Evolutionary conservation across 2,797 vertebrate species (phyloP), one percentile per base, ranked within the genome.

Genomic region (Hoplostethus mediterraneus): DNA sequence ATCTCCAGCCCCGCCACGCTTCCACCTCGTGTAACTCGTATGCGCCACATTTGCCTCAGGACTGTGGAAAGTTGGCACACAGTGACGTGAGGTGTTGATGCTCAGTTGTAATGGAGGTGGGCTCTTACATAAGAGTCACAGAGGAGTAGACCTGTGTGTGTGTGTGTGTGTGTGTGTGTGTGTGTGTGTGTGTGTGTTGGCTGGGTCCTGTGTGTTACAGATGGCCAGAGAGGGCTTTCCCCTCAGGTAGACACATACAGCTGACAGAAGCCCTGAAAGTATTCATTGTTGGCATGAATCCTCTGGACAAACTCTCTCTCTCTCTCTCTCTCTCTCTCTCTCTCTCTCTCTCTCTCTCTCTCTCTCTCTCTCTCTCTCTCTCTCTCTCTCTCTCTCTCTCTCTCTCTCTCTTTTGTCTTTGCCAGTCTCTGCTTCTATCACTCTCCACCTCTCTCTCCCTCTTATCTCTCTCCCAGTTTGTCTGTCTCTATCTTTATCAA

Each of bases 161-260:
- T 21, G 48, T 17, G 48, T 49, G 48, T 49, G 48, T 17, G n/a
- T 49, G 44, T 10, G 44, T 47, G 44, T 47, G 44, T 47, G 44
- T 47, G 44, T 47, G 44, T 16, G 44, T 47, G 44, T 16, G 38
- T 54, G 51, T 65, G 12, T 30, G 16, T 21, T 11, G 14, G 38
- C 16, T 21, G 25, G 14, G 16, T 30, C 6, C 28, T 13, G 30
- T 33, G 42, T 67, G 42, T 54, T 48, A 54, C 52, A 66, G 63
- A 66, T 66, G 63, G 52, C 28, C 16, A 21, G 40, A 64, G 62
- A 67, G 64, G 55, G 40, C 33, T 31, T 48, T 36, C 33, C 54
- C 65, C 65, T 56, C 54, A 67, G 65, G 54, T 57, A 67, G 56
- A 67, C 42, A 57, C 13, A 33, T 36, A 67, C 54, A 58, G 65